phyloP scores from a whole-genome alignment of 2,797 vertebrate species.

The Parambassis ranga region DNA sequence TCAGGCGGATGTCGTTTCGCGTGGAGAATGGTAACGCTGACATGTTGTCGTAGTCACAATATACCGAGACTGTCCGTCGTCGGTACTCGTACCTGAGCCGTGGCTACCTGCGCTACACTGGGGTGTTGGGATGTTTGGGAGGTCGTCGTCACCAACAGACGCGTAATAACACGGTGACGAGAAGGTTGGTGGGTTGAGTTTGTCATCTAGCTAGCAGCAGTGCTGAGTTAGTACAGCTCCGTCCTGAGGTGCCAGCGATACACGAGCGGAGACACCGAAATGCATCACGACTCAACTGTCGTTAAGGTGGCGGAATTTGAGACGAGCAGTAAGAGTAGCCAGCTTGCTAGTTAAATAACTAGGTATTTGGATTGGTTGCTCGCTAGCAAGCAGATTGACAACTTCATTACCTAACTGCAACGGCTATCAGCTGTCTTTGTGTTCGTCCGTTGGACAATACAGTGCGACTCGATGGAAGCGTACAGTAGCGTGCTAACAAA shows the following conservation, averaged over 20 bases:
- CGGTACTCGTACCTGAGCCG: constrained; percentile 36
- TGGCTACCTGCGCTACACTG: constrained; percentile 43
- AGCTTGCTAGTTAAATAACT: constrained; percentile 38
- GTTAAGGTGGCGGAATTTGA: constrained; percentile 62
- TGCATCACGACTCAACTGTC: constrained; percentile 56
- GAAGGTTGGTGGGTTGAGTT: constrained; percentile 47
- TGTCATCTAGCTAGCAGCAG: constrained; percentile 36
- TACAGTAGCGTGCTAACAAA: constrained; percentile 79
- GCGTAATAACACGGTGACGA: constrained; percentile 6
- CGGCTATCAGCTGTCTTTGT: constrained; percentile 63
- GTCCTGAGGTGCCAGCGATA: constrained; percentile 11
- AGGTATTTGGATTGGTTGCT: constrained; percentile 28
- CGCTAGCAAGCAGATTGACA: constrained; percentile 42
- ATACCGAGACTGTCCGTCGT: constrained; percentile 16
- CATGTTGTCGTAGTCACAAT: constrained; percentile 20
- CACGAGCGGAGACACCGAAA: constrained; percentile 28
- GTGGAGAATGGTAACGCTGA: constrained; percentile 9
- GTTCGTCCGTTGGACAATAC: constrained; percentile 53
- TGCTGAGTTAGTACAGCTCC: constrained; percentile 47
- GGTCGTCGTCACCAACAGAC: constrained; percentile 27
- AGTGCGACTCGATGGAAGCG: constrained; percentile 65
- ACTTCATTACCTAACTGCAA: not conserved
- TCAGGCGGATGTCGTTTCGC: not conserved
- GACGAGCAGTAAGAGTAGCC: constrained; percentile 33
- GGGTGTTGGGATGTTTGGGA: constrained; percentile 46